Evolutionary conservation across 2,888 invertebrate genomes (phyloP), one percentile per base, ranked within the genome.

Genomic region (Oligia strigilis): DNA sequence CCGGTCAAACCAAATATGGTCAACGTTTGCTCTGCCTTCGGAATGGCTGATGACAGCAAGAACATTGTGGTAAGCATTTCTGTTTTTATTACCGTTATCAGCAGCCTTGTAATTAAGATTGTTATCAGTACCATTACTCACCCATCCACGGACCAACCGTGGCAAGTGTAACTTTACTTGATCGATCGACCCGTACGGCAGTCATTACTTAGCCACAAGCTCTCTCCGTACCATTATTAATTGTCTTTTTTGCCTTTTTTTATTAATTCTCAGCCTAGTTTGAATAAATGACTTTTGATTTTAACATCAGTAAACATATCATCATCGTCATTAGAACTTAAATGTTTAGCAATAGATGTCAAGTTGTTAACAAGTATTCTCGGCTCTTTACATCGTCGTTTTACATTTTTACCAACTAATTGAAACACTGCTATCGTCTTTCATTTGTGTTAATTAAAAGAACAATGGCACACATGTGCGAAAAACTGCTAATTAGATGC

Each of bases 1-100:
- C 95, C 97, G 0, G 95, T 97, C 81, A 94, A 97, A 71, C 97
- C 97, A 0, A 97, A 97, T 85, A 94, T 97, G 94, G 96, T 97
- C 8, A 97, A 97, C 80, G 92, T 97, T 0, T 97, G 97, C 80
- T 95, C 96, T 43, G 93, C 97, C 52, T 92, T 96, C 86, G 96
- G 97, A 81, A 93, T 97, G 96, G 92, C 93, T 29, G 93, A 93
- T 62, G 94, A 95, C 78, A 94, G 94, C 13, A 95, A 95, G 74
- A 91, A 93, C 76, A 93, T 96, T 87, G 96, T 97, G 82, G 97
- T 97, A 90, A 92, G 94, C 89, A 70, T 55, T 49, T 14, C 2
- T 4, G 64, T 40, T 65, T 40, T 65, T 65, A 65, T 40, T 19
- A 40, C 64, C 40, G 1, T 65, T 65, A 40, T 40, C 36, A 40